Conservation (phyloP, 2,888 invertebrate genomes). For the Glyphotaelius pellucidus region DNA sequence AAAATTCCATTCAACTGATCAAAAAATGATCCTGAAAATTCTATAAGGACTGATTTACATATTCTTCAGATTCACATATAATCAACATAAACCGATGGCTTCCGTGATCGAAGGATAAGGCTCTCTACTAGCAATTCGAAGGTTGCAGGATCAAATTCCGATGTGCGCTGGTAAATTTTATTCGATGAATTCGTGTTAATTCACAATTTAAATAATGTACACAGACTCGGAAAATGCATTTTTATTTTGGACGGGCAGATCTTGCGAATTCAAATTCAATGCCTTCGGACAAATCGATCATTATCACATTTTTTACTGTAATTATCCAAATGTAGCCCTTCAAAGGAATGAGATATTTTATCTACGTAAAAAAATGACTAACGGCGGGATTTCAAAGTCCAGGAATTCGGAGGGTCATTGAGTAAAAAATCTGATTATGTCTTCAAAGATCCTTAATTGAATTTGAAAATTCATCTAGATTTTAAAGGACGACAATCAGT, state of each 20-base stretch:
- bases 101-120: too few relatives aligned
- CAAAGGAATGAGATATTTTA: conserved; percentile 27
- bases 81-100: too few relatives aligned
- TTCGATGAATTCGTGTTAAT: too few relatives aligned
- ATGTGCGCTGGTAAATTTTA: too few relatives aligned
- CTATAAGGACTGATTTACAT: too few relatives aligned
- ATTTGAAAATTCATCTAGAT: conserved; percentile 9
- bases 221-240: not conserved
- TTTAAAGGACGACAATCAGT: conserved; percentile 2
- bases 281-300: conserved; percentile 57
- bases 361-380: conserved; percentile 12
- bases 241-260: not conserved
- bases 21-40: too few relatives aligned
- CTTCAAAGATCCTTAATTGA: not conserved
- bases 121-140: too few relatives aligned
- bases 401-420: conserved; percentile 3
- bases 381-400: conserved; percentile 14
- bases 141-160: too few relatives aligned
- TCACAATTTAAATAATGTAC: too few relatives aligned
- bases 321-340: conserved; percentile 58
- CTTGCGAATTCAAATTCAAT: not conserved
- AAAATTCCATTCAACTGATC: too few relatives aligned
- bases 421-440: conserved; percentile 19
- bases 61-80: too few relatives aligned
- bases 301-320: conserved; percentile 61